Conservation (phyloP, 2,113 vertebrate genomes). For the Trinectes maculatus region DNA sequence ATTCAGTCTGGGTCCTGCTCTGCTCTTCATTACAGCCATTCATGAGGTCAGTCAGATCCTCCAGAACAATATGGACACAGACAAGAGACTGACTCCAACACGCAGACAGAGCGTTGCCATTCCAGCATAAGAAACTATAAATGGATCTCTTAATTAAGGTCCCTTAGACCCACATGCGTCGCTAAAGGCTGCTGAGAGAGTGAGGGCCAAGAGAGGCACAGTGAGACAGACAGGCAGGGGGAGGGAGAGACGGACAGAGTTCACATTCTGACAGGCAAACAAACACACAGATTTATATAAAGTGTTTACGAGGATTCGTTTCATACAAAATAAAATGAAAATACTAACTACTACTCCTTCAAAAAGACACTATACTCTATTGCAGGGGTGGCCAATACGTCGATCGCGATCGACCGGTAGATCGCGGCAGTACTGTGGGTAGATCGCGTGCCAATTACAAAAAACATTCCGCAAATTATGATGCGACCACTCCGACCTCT, state of each 20-base stretch:
- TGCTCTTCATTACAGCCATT: constrained; percentile 54
- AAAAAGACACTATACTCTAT: too few relatives aligned
- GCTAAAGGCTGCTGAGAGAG: constrained; percentile 39
- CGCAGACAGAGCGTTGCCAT: constrained; percentile 34
- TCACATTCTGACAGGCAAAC: background rate
- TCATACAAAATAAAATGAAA: too few relatives aligned
- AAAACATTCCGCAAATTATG: too few relatives aligned
- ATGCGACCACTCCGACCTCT: too few relatives aligned
- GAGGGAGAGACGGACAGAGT: background rate
- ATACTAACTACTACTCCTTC: too few relatives aligned
- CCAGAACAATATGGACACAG: constrained; percentile 41
- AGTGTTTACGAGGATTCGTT: background rate
- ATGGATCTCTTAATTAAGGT: constrained; percentile 66
- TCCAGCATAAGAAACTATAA: constrained; percentile 50
- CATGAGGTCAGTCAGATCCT: constrained; percentile 58
- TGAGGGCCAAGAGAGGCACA: background rate
- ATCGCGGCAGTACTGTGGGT: too few relatives aligned
- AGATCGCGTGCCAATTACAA: too few relatives aligned
- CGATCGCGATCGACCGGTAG: too few relatives aligned
- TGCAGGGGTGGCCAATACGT: too few relatives aligned
- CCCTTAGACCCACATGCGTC: constrained; percentile 40
- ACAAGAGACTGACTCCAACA: constrained; percentile 37
- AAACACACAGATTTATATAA: background rate
- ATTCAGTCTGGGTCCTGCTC: background rate
- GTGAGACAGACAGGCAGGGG: background rate